Percentiles rank a stretch among this genome's conserved stretches.
These are phyloP conservation scores for Takifugu rubripes DNA, from an alignment of 2,797 vertebrate species.

Conservation along the genomic window DNA sequence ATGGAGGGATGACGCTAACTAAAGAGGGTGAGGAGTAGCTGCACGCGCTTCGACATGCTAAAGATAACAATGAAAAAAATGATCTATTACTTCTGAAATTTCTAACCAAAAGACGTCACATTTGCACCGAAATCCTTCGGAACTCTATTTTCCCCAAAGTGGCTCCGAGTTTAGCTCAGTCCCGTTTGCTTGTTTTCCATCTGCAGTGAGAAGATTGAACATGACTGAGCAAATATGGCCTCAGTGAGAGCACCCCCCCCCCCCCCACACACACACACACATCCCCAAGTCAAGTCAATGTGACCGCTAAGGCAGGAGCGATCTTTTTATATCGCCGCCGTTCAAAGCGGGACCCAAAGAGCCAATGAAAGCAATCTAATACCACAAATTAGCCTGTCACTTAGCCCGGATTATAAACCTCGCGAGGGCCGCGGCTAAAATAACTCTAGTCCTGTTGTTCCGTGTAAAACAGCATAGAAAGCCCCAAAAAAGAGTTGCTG, in stretches of 20 bases:
- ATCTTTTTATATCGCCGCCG: slow-evolving; percentile 38
- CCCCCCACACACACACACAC: too few relatives aligned
- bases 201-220: slow-evolving; percentile 38
- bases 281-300: slow-evolving; percentile 34
- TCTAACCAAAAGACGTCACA: too few relatives aligned
- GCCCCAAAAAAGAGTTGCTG: slow-evolving; percentile 20
- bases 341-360: slow-evolving; percentile 56
- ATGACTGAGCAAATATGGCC: slow-evolving; percentile 39
- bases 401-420: slow-evolving; percentile 68
- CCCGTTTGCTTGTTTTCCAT: slow-evolving; percentile 14
- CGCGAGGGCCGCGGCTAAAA: slow-evolving; percentile 50
- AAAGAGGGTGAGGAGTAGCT: too few relatives aligned
- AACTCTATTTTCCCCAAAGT: neutral
- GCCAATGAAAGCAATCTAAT: slow-evolving; percentile 69
- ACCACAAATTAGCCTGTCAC: slow-evolving; percentile 74
- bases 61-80: too few relatives aligned
- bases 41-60: too few relatives aligned
- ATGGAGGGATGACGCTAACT: too few relatives aligned
- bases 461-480: slow-evolving; percentile 32
- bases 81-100: too few relatives aligned
- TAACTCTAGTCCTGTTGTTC: slow-evolving; percentile 57
- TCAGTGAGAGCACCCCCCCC: slow-evolving; percentile 6
- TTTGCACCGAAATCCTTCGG: neutral
- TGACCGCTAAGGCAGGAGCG: slow-evolving; percentile 51
- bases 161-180: slow-evolving; percentile 4